Base-by-base conservation (phyloP, 2,113 vertebrate species). In the Lipophrys pholis region DNA sequence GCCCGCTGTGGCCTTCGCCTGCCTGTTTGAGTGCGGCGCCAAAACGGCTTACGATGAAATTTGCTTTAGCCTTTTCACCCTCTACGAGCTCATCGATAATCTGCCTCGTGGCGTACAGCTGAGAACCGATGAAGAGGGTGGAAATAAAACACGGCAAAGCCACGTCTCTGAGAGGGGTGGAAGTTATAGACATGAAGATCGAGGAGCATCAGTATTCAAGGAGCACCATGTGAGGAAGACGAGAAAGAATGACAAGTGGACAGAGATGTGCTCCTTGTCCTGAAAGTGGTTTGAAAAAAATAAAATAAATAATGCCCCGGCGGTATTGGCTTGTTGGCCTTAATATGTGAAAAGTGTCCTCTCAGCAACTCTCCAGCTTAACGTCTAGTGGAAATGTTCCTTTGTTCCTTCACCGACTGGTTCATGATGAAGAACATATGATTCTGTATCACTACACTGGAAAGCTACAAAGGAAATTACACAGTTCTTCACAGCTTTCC, bases 11-110 rank as follows among this genome's bases (percentile, higher is more conserved):
- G 88, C 91, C 36, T 97, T 98, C 0, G 97, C 93, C 60, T 99
- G 97, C 72, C 90, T 99, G 41, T 98, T 95, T 0, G 98, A 99
- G 87, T 97, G 95, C 0, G 98, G 97, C n/a, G 59, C 41, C 0
- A 84, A 65, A 17, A 94, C 94, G 0, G 94, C 97, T 5, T 97
- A 96, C 0, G 97, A 99, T n/a, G 94, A 97, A 79, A 96, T 98
- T 85, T 96, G 95, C 61, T 98, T 99, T 59, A 95, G 95, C 86
- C 85, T 96, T 76, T 99, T 99, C 83, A 97, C 96, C 0, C 88
- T 99, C 36, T 90, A 87, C 0, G 96, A 99, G 0, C 93, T 98
- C 8, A 93, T 99, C 14, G 92, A 95, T 78, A 95, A 97, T 49
- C 91, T 99, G 40, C 95, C 93, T 1, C 60, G 10, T 0, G 61